Conservation (phyloP, 92 coral and sea anemone species). For the Epizoanthus scotinus region DNA sequence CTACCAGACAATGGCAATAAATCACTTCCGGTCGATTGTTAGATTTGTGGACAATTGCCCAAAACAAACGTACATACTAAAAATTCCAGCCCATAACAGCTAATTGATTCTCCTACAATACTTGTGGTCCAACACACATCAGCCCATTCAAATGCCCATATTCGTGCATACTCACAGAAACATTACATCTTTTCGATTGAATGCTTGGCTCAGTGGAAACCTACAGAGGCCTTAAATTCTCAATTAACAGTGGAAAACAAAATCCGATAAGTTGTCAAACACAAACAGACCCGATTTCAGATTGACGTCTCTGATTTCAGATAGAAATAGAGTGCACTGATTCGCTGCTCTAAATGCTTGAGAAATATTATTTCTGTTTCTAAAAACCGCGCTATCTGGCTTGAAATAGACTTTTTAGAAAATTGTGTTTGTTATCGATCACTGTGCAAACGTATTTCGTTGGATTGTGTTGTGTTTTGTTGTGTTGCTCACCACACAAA, state of each 20-base stretch:
- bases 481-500: slow-evolving; percentile 9
- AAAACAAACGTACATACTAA: slow-evolving; percentile 20
- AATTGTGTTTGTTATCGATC: slow-evolving; percentile 10
- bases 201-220: neutral
- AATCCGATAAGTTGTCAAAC: neutral
- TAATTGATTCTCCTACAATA: slow-evolving; percentile 22
- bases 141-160: neutral
- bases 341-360: neutral
- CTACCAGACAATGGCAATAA: slow-evolving; percentile 6
- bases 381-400: neutral
- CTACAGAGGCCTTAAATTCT: neutral
- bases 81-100: slow-evolving; percentile 33
- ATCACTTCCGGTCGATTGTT: slow-evolving; percentile 27
- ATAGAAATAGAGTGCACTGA: neutral
- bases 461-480: slow-evolving; percentile 3
- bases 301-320: neutral
- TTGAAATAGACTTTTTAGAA: neutral
- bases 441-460: slow-evolving; percentile 20
- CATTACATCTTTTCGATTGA: neutral
- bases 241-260: neutral
- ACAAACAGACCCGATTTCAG: slow-evolving; percentile 14
- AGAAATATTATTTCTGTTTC: slow-evolving; percentile 5
- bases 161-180: neutral
- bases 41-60: slow-evolving; percentile 5
- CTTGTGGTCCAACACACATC: slow-evolving; percentile 9